These are phyloP conservation scores for Arbacia lixula DNA, from an alignment of 53 echinoderm and acorn worm genomes.

Conservation along the genomic window DNA sequence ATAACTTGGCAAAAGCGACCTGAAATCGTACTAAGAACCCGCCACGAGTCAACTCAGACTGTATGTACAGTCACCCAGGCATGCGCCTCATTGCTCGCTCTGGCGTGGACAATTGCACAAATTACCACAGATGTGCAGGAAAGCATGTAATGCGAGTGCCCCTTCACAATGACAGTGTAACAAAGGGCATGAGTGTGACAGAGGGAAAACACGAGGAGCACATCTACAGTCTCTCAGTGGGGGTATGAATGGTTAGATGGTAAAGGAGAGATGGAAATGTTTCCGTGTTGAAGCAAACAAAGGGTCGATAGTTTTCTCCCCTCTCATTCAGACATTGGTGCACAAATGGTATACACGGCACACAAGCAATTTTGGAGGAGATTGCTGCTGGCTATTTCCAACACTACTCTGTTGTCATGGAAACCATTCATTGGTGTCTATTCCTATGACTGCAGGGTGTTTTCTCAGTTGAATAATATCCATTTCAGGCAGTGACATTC, in stretches of 20 bases:
- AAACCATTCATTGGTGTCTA: constrained; percentile 29
- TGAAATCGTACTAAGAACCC: too few relatives aligned
- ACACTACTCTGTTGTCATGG: constrained; percentile 22
- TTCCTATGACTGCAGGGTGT: constrained; percentile 24
- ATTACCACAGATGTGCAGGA: constrained; percentile 54
- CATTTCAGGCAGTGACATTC: too few relatives aligned
- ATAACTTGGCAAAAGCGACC: too few relatives aligned
- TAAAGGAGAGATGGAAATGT: background rate
- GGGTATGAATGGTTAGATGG: too few relatives aligned
- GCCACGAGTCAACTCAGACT: background rate
- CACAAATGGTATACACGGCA: constrained; percentile 17
- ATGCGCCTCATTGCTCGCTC: constrained; percentile 4
- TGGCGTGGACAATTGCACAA: constrained; percentile 13
- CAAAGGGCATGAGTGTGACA: too few relatives aligned
- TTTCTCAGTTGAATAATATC: constrained; percentile 37
- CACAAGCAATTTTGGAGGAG: constrained; percentile 6
- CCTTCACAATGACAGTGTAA: background rate
- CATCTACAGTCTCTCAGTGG: too few relatives aligned
- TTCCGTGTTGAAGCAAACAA: constrained; percentile 9
- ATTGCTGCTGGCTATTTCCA: constrained; percentile 28
- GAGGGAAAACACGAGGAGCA: too few relatives aligned
- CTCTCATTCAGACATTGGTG: constrained; percentile 1
- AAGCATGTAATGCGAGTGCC: constrained; percentile 16
- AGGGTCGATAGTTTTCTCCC: background rate
- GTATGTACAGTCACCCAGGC: background rate